A percentile compares a stretch with the other conserved stretches of the same genome.
phyloP scores from a whole-genome alignment of 35 echinoderm and acorn worm species.

The Lytechinus pictus region DNA sequence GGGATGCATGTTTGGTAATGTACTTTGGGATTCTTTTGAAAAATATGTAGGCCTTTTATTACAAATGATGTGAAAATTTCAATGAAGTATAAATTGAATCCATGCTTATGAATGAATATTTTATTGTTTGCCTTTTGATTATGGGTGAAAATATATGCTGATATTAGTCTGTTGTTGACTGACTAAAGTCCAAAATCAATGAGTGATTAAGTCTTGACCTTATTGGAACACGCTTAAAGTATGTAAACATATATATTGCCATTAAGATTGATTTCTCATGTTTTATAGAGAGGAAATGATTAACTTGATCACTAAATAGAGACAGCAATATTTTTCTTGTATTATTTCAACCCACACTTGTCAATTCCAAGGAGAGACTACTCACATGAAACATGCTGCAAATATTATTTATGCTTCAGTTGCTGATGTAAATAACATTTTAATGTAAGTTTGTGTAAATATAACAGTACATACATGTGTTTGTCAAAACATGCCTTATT shows the following conservation, averaged over 20 bases:
- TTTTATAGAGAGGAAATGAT: neutral
- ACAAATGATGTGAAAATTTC: too few relatives aligned
- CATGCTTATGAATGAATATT: slow-evolving; percentile 4
- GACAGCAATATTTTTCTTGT: neutral
- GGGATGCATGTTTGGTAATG: neutral
- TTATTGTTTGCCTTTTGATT: neutral
- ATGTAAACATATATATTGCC: neutral
- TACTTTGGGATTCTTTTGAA: neutral
- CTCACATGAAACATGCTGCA: neutral
- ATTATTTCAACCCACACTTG: neutral
- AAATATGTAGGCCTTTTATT: neutral
- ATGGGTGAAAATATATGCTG: neutral
- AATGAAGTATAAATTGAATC: neutral
- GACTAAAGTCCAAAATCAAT: neutral
- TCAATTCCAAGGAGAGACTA: neutral
- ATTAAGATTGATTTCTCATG: neutral
- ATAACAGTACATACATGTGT: too few relatives aligned
- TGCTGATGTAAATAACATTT: too few relatives aligned
- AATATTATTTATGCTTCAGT: neutral
- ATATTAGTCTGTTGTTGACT: neutral
- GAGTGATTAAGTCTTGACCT: neutral
- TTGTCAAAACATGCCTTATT: too few relatives aligned
- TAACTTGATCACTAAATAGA: neutral
- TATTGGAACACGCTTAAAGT: neutral
- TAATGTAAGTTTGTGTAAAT: too few relatives aligned